Evolutionary conservation across 2,888 invertebrate species (phyloP).

Genomic region (Drosophila meridiana): DNA sequence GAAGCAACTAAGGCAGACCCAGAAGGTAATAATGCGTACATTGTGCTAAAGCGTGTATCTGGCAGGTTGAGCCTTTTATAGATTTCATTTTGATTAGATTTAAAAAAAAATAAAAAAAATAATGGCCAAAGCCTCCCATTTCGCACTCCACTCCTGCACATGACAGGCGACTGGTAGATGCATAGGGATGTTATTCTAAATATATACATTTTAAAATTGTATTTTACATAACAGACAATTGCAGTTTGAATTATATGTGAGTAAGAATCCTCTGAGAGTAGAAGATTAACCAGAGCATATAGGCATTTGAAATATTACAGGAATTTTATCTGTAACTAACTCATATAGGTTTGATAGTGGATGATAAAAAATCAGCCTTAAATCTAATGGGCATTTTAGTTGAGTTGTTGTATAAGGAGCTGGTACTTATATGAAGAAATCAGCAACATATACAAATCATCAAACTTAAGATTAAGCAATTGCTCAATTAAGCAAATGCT

Average conservation of each 20-base stretch:
- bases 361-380: neutral
- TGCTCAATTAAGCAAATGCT: too few species aligned
- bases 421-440: neutral
- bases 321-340: neutral
- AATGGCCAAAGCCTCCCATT: neutral
- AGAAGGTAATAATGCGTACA: constrained; percentile 10
- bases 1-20: neutral
- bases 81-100: constrained; percentile 45
- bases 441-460: neutral
- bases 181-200: neutral
- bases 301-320: neutral
- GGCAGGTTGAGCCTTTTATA: constrained; percentile 30
- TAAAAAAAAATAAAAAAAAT: constrained; percentile 18
- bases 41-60: constrained; percentile 25
- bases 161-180: neutral
- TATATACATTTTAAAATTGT: too few species aligned
- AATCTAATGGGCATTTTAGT: neutral
- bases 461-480: neutral
- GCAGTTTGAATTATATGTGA: neutral
- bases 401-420: neutral
- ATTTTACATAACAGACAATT: neutral
- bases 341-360: neutral
- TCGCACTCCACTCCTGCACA: neutral
- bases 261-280: neutral
- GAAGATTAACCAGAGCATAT: neutral